These are phyloP conservation scores for Furcifer pardalis DNA, from an alignment of 2,797 vertebrate species.

Conservation along the genomic window DNA sequence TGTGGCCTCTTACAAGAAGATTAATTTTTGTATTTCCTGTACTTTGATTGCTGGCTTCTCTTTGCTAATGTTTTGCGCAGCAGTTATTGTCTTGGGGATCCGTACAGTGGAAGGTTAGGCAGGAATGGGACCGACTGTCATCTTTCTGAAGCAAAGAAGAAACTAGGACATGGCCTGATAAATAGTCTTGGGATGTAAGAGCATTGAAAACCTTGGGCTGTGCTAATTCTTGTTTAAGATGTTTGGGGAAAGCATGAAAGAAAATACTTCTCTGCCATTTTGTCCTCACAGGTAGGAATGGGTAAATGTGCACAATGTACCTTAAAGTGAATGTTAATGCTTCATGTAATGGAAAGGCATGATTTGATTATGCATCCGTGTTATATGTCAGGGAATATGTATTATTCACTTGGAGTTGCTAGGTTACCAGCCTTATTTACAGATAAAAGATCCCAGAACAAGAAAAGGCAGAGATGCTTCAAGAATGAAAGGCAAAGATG, in stretches of 20 bases:
- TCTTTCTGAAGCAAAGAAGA: slow-evolving; percentile 3
- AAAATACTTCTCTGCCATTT: slow-evolving; percentile 21
- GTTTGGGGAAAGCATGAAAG: slow-evolving; percentile 24
- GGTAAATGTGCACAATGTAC: slow-evolving; percentile 39
- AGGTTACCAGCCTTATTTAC: slow-evolving; percentile 71
- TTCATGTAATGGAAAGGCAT: slow-evolving; percentile 52
- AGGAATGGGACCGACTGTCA: slow-evolving; percentile 26
- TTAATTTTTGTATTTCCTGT: background rate
- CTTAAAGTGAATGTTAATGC: slow-evolving; percentile 28
- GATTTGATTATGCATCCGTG: slow-evolving; percentile 58
- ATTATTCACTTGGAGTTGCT: slow-evolving; percentile 60
- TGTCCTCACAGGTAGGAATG: background rate
- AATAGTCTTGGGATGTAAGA: background rate
- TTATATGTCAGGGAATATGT: slow-evolving; percentile 63
- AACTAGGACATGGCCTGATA: background rate
- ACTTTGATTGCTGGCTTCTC: background rate
- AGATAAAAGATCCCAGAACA: slow-evolving; percentile 72
- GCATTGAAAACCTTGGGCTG: background rate
- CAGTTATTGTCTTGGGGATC: background rate
- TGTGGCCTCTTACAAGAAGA: background rate
- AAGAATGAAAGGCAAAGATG: slow-evolving; percentile 53
- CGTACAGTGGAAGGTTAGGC: background rate
- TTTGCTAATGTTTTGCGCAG: background rate
- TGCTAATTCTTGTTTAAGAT: slow-evolving; percentile 26
- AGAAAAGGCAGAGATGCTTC: slow-evolving; percentile 56